Base-by-base conservation (phyloP, 2,113 vertebrate genomes). In the Oncorhynchus tshawytscha region DNA sequence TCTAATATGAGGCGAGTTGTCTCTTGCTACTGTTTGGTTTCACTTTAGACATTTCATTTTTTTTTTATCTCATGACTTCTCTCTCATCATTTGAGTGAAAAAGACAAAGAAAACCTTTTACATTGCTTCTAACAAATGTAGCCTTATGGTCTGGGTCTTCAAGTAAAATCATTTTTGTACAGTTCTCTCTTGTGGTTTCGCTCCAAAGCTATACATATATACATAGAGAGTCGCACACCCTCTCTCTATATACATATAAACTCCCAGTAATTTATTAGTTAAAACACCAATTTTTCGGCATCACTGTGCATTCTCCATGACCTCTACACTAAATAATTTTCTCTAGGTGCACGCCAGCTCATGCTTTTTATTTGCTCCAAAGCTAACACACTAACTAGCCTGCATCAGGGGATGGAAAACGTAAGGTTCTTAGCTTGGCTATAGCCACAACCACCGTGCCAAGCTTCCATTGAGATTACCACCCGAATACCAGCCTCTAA, bases 401-500 rank as follows among this genome's bases (percentile, higher is more conserved):
- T 16, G 65, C 16, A 15, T 68, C 31, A 4, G 12, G 15, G 16
- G 67, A 34, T 31, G 31, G 31, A 68, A 31, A 68, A n/a, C 67
- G 15, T 45, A 4, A 72, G 24, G 22, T 34, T 54, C 71, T 20
- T 34, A 72, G 70, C 65, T 31, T 74, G 29, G 70, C 39, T 45
- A 25, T 62, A 75, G 77, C 71, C 75, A 75, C 66, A 65, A 77
- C 71, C 39, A 54, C 31, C 1, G 9, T 9, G 60, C 76, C 76
- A 77, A 74, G 68, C 67, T 27, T 60, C 60, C 70, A 8, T 5
- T 51, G 64, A 18, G 20, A 68, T 15, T 29, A 67, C 49, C 20
- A 5, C 70, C 48, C 48, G 2, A 79, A 71, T 7, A 62, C 25
- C 67, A 67, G 67, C 24, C 72, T 69, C 25, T 34, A 70, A 67